Base-by-base conservation (phyloP, 2,888 invertebrate species). In the Mactromeris polynyma region DNA sequence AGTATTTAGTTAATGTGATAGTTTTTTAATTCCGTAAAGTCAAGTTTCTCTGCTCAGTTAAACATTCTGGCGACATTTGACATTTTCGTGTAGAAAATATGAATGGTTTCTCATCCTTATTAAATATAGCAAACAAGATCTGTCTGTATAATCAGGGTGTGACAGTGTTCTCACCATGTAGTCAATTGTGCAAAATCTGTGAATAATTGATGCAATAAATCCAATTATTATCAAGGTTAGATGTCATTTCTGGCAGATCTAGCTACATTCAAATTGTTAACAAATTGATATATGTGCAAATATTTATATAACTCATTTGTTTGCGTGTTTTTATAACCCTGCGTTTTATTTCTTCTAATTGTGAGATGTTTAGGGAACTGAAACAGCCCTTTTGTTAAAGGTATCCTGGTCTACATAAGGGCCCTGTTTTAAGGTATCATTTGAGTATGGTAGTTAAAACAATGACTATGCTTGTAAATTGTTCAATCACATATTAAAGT, bases 121-220 rank as follows among this genome's bases (percentile, higher is more conserved):
- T 14, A 46, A 17, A 9, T 46, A 46, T 46, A 46, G 46, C 46
- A 46, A 46, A 11, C 11, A 17, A 2, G 46, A 46, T 46, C 46
- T 46, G 17, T 46, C 17, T 14, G 14, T 46, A 46, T 26, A 64
- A 64, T 64, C 26, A 11, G n/a, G 26, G 58, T n/a, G n/a, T 64
- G 58, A 64, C 58, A 64, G n/a, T 64, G 17, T 64, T 64, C 58
- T 64, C 26, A 26, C 58, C 58, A 64, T 64, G 58, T 26, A 64
- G 58, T 64, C n/a, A 58, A 58, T 58, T 58, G 58, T 58, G 58
- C 26, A 64, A n/a, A 64, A 64, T 64, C 58, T 64, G 58, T 64
- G 58, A 64, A 64, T 64, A n/a, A 64, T 64, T 64, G 58, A 64
- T 64, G 58, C 58, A 64, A 64, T 64, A 64, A 64, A 64, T 64